These are phyloP conservation scores for Aelia acuminata DNA, from an alignment of 2,888 invertebrate species.

Conservation along the genomic window DNA sequence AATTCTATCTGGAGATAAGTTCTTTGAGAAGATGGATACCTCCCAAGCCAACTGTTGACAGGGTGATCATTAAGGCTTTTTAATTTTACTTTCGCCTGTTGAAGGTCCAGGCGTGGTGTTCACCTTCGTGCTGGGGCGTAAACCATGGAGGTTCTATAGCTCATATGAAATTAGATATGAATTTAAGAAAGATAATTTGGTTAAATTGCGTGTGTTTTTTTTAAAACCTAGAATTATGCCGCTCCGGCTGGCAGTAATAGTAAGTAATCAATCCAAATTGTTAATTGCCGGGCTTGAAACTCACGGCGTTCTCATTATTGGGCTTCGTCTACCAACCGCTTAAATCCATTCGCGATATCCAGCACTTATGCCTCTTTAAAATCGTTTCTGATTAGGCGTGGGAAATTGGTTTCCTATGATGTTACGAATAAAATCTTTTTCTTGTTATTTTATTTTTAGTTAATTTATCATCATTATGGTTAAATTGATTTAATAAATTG, in stretches of 20 bases:
- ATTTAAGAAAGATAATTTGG: slow-evolving; percentile 45
- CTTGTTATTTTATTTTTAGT: not conserved
- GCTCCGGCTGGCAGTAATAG: slow-evolving; percentile 1
- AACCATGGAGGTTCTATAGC: not conserved
- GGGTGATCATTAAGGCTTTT: slow-evolving; percentile 9
- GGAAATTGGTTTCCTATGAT: not conserved
- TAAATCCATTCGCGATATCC: slow-evolving; percentile 10
- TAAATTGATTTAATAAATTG: not conserved
- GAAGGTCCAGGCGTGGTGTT: not conserved
- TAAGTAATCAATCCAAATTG: slow-evolving; percentile 26
- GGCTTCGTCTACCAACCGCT: not conserved
- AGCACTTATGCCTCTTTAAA: not conserved
- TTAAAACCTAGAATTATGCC: slow-evolving; percentile 26
- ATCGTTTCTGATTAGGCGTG: slow-evolving; percentile 7
- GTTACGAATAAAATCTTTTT: not conserved
- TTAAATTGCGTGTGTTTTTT: slow-evolving; percentile 42
- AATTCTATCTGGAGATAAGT: not conserved
- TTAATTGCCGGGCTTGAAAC: not conserved
- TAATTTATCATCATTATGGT: not conserved
- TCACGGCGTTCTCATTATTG: not conserved
- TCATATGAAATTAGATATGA: slow-evolving; percentile 31
- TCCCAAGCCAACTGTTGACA: slow-evolving; percentile 8
- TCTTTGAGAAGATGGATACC: not conserved
- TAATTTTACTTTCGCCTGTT: not conserved
- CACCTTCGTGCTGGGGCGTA: slow-evolving; percentile 18